Conservation (phyloP, 2,113 vertebrate genomes). For the Phaethornis superciliosus region DNA sequence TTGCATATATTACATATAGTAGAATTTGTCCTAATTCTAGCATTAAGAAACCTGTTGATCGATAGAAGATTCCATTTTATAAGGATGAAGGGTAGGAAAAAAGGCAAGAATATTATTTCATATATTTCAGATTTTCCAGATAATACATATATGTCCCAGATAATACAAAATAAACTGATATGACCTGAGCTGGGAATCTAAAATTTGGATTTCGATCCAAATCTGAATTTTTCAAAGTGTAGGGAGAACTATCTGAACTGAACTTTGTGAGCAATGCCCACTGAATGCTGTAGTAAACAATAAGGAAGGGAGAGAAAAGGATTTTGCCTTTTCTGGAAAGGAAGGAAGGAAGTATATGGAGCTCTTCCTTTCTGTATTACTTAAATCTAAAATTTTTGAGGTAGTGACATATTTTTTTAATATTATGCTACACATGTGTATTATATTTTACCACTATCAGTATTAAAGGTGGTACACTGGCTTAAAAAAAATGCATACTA, state of each 20-base stretch:
- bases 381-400: neutral
- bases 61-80: neutral
- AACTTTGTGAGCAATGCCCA: neutral
- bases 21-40: neutral
- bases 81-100: neutral
- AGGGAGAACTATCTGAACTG: neutral
- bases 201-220: neutral
- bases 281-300: neutral
- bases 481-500: neutral
- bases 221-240: neutral
- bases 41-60: neutral
- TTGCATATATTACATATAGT: neutral
- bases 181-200: neutral
- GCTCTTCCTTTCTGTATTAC: neutral
- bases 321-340: neutral
- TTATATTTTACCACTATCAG: neutral
- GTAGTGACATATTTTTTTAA: neutral
- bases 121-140: neutral
- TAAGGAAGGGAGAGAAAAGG: neutral
- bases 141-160: neutral
- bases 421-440: neutral
- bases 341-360: neutral
- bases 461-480: neutral
- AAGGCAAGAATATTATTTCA: neutral
- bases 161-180: neutral